Evolutionary conservation across 64 coral and sea anemone genomes (phyloP), one percentile per base, ranked within the genome.

Genomic region (Pocillopora verrucosa): DNA sequence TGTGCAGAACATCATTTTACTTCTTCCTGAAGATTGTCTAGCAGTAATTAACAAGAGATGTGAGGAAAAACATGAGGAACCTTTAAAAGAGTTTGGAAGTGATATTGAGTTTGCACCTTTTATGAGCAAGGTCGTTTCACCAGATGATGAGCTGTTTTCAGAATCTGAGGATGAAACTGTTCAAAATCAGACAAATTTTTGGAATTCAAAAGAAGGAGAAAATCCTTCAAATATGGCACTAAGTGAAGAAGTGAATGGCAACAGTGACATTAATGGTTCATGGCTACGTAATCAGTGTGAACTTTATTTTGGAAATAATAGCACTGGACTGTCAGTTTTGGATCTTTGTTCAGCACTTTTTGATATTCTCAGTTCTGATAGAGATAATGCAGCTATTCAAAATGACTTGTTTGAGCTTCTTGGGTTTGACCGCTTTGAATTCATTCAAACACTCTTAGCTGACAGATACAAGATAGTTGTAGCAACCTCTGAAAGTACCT

Each of bases 391-490:
- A 76, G 97, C 78, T 80, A 93, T 99, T 30, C 94, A 99, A 68
- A 93, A 95, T 91, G 97, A 99, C 9, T 74, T 99, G 76, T 92
- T 95, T 88, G 97, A 99, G 19, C 82, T 99, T 38, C 89, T 99
- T 62, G 97, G 97, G 0, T 99, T 99, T 91, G 97, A 99, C 93
- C 93, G 90, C 1, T 90, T 99, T 72, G 97, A 99, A 16, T 93
- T 99, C 58, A 99, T 99, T 86, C 86, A 94, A 88, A 88, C 92
- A 10, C 78, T 99, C 12, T 75, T 99, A 4, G 74, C 89, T 17
- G 57, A 95, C 58, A 93, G 97, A 89, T 63, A 91, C 57, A 88
- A 88, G 24, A 90, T 99, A 11, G 78, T 94, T 11, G 59, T 37
- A 16, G 80, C 78, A 34, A 84, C 82, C 51, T 85, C 82, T 85